A percentile compares a stretch with the other conserved stretches of the same genome.
Conservation (phyloP, 2,113 vertebrate genomes). For the Pseudopodoces humilis region DNA sequence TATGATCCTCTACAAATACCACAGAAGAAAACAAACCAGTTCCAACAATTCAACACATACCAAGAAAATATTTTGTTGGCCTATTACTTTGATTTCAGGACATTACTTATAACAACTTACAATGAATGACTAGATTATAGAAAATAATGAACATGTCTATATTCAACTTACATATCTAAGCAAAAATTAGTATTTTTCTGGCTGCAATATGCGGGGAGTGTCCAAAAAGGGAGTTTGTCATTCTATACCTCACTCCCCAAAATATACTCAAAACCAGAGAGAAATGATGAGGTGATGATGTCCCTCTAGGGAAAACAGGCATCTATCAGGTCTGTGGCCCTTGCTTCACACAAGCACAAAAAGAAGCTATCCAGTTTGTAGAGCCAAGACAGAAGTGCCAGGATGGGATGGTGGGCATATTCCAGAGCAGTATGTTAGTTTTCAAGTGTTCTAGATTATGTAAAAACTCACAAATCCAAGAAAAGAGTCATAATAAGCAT, state of each 20-base stretch:
- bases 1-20: background rate
- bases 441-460: background rate
- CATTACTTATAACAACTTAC: background rate
- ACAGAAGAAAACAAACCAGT: accelerated
- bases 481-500: conserved; percentile 7
- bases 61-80: background rate
- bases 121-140: background rate
- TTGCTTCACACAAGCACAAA: background rate
- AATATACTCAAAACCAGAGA: background rate
- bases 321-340: background rate
- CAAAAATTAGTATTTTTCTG: background rate
- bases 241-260: background rate
- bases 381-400: background rate
- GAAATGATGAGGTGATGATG: background rate
- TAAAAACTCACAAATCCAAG: conserved; percentile 11
- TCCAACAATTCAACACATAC: background rate
- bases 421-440: conserved; percentile 21
- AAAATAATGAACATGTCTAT: background rate
- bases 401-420: background rate
- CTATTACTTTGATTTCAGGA: background rate
- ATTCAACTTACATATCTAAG: background rate
- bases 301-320: background rate
- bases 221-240: background rate
- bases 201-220: background rate
- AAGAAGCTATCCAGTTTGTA: background rate